phyloP scores from a whole-genome alignment of 2,797 vertebrate species.

The Simalia tracyae region DNA sequence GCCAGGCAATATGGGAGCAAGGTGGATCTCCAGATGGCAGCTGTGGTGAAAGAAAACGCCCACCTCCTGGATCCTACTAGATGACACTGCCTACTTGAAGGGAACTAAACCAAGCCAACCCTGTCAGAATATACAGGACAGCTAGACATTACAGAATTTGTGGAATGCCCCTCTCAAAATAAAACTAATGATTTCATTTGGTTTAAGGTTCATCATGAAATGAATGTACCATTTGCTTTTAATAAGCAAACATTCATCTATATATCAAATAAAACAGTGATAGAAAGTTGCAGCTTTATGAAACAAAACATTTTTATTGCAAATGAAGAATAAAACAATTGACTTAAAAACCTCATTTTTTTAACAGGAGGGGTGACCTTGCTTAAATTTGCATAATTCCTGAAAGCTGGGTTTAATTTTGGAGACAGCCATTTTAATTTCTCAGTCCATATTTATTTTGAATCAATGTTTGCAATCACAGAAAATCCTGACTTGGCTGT shows the following conservation, averaged over 20 bases:
- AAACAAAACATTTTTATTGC: background rate
- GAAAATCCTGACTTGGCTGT: background rate
- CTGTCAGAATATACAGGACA: no score
- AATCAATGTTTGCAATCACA: background rate
- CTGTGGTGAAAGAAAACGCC: no score
- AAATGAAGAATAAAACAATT: background rate
- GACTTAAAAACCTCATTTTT: background rate
- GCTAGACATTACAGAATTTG: no score
- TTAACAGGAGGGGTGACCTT: background rate
- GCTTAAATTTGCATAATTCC: background rate
- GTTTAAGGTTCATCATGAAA: no score
- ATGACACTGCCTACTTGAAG: no score
- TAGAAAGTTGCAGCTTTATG: background rate
- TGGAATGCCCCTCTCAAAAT: no score
- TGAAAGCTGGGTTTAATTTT: background rate
- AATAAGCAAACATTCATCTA: background rate
- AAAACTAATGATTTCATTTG: no score
- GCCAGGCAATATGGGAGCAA: no score
- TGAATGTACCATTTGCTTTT: no score
- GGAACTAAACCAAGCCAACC: no score
- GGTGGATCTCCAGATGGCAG: no score
- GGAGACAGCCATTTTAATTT: background rate
- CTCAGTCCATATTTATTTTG: background rate
- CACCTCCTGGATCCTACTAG: no score
- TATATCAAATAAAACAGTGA: background rate